These are phyloP conservation scores for Amphipoea oculea DNA, from an alignment of 2,888 invertebrate genomes.

Conservation along the genomic window DNA sequence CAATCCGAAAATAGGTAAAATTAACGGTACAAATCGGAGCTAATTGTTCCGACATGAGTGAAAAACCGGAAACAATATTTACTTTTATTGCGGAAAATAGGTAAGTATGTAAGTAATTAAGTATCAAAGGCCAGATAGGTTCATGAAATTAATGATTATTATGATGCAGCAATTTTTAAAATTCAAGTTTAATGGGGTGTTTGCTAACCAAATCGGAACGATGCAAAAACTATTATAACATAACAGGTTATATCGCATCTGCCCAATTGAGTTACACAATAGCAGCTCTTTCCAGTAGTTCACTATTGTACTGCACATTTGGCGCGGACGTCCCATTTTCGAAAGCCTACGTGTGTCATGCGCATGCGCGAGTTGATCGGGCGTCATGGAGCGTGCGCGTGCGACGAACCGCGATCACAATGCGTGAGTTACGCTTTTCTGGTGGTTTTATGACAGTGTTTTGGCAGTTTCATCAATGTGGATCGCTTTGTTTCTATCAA, in stretches of 20 bases:
- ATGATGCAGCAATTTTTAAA: not conserved
- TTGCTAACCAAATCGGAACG: constrained; percentile 51
- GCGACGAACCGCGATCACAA: constrained; percentile 80
- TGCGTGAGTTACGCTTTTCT: constrained; percentile 75
- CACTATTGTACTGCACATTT: constrained; percentile 72
- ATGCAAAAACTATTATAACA: constrained; percentile 54
- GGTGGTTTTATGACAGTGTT: constrained; percentile 75
- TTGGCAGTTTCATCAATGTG: constrained; percentile 71
- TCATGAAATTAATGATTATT: not conserved
- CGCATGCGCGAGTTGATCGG: constrained; percentile 75
- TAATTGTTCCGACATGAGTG: constrained; percentile 1
- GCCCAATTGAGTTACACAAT: constrained; percentile 72
- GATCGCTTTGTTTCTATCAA: constrained; percentile 53
- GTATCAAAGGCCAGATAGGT: not conserved
- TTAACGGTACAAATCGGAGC: constrained; percentile 4
- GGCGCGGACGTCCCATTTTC: constrained; percentile 76
- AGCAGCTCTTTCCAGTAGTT: constrained; percentile 53
- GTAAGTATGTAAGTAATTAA: not conserved
- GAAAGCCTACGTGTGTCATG: constrained; percentile 77
- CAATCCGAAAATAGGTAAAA: not conserved
- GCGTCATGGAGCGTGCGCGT: constrained; percentile 80
- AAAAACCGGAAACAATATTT: not conserved
- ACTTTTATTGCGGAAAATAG: not conserved
- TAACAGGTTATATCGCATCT: constrained; percentile 59
- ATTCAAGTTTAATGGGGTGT: constrained; percentile 11